phyloP scores from a whole-genome alignment of 2,888 invertebrate species.

The Caenorhabditis wallacei region DNA sequence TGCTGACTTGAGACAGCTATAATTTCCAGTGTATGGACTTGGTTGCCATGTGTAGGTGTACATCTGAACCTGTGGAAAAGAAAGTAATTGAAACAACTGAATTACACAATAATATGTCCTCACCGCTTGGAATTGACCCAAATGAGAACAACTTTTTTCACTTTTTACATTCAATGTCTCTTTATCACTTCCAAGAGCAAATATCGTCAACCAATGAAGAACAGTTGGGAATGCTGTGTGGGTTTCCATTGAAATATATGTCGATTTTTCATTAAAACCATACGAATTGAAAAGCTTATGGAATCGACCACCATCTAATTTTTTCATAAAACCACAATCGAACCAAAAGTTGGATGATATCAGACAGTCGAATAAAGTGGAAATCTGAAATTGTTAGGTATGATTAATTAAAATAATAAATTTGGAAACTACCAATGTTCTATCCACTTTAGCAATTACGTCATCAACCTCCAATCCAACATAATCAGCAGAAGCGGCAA shows the following conservation, averaged over 20 bases:
- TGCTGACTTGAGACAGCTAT: constrained; percentile 74
- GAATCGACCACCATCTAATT: constrained; percentile 51
- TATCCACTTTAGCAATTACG: constrained; percentile 66
- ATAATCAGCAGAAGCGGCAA: constrained; percentile 65
- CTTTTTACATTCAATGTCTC: constrained; percentile 71
- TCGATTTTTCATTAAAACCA: constrained; percentile 54
- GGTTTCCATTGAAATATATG: constrained; percentile 58
- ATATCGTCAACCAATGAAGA: constrained; percentile 61
- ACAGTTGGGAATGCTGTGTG: constrained; percentile 53
- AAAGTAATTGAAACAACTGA: background rate
- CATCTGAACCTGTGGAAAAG: constrained; percentile 61
- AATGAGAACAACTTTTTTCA: constrained; percentile 65
- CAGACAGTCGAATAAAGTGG: constrained; percentile 71
- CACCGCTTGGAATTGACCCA: constrained; percentile 64
- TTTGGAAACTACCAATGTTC: constrained; percentile 61
- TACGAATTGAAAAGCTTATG: constrained; percentile 37
- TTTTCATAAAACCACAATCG: constrained; percentile 62
- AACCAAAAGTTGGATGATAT: constrained; percentile 60
- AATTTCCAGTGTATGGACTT: constrained; percentile 66
- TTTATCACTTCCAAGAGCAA: constrained; percentile 63
- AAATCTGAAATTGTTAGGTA: constrained; percentile 35
- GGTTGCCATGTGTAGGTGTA: constrained; percentile 78
- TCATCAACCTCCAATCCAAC: constrained; percentile 56
- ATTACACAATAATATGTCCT: constrained; percentile 15
- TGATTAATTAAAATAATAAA: background rate